Base-by-base conservation (phyloP, 2,113 vertebrate species). In the Cygnus atratus region DNA sequence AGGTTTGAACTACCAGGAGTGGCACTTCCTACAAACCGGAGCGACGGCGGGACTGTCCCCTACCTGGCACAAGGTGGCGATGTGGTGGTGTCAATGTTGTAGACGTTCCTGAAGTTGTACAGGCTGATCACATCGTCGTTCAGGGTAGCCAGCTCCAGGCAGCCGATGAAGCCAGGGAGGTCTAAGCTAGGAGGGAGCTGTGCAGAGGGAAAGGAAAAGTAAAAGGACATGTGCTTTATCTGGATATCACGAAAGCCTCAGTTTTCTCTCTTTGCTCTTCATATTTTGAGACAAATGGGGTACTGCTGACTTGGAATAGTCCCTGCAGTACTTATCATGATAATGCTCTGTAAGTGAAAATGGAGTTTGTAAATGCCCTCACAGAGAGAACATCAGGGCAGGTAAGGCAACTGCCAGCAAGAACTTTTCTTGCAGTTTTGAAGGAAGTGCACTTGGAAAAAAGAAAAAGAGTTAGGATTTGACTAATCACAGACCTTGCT, bases 111-210 rank as follows among this genome's bases (percentile, higher is more conserved):
- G 95, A 99, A 99, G 93, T 99, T 98, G 97, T 99, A 99, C 10
- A 99, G 97, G 88, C 99, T 99, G 98, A 99, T 98, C 46, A 99
- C 98, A 6, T 99, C 99, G 15, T 98, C 99, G 96, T 99, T 99
- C 65, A 99, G 93, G 7, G 99, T 98, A 21, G 98, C 98, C 95
- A 99, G 84, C 89, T 99, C 99, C 63, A 99, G 98, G 95, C 99
- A 99, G 75, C 99, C 99, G 52, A 98, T 96, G 68, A 99, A 99
- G 44, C 98, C 98, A 72, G 99, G 99, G 1, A 99, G 97, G 84
- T 98, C 98, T 96, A 99, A 97, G 84, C 98, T 98, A n/a, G 98
- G 96, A 41, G 99, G 99, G 24, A 99, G 98, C 99, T 99, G 63
- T 82, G 74, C 9, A 87, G 84, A 86, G 63, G 74, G 55, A 79